A percentile compares a stretch with the other conserved stretches of the same genome.
These are phyloP conservation scores for Butorides virescens DNA, from an alignment of 2,113 vertebrate species.

Conservation along the genomic window DNA sequence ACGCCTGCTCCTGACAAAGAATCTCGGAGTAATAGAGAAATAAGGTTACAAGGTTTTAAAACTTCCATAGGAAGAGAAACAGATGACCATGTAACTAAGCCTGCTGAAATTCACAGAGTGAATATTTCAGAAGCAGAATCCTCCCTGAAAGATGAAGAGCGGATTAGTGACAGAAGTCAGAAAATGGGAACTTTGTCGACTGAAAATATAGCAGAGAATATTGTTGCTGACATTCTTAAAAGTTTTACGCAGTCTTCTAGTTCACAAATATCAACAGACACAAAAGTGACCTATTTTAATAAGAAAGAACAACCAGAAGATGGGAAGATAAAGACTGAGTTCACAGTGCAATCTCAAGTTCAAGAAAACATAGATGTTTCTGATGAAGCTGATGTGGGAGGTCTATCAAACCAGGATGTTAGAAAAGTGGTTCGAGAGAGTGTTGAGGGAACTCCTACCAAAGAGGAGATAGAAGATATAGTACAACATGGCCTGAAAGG, in stretches of 20 bases:
- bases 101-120: neutral
- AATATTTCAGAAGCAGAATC: slow-evolving; percentile 19
- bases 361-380: slow-evolving; percentile 82
- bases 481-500: slow-evolving; percentile 78
- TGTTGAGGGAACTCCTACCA: slow-evolving; percentile 74
- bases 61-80: neutral
- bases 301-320: slow-evolving; percentile 79
- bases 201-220: slow-evolving; percentile 73
- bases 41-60: neutral
- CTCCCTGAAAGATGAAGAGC: neutral
- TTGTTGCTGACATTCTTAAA: slow-evolving; percentile 84
- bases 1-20: neutral
- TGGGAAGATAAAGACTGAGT: slow-evolving; percentile 82
- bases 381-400: slow-evolving; percentile 67
- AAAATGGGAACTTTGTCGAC: slow-evolving; percentile 15
- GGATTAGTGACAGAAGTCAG: neutral
- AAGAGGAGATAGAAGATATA: slow-evolving; percentile 82
- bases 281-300: slow-evolving; percentile 82
- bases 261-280: slow-evolving; percentile 74
- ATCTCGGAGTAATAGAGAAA: neutral
- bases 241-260: slow-evolving; percentile 83
- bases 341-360: slow-evolving; percentile 85
- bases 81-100: neutral
- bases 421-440: slow-evolving; percentile 78
- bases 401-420: slow-evolving; percentile 75